Evolutionary conservation across 2,113 vertebrate genomes (phyloP).

Genomic region (Nothobranchius furzeri): DNA sequence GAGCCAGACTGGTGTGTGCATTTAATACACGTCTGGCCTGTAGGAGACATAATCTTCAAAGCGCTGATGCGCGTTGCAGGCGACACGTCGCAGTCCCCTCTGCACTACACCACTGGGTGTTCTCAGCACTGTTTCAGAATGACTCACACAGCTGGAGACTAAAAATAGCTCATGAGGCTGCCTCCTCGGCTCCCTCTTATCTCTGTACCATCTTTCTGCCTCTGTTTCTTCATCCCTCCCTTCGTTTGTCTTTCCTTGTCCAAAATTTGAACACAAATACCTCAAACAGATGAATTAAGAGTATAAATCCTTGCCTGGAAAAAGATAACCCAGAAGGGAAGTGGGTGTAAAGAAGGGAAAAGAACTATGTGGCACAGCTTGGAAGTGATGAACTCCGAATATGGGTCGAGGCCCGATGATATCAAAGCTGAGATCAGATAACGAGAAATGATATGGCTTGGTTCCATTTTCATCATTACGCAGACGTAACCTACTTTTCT

Average conservation of each 20-base stretch:
- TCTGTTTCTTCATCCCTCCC: slow-evolving; percentile 21
- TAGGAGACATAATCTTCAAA: slow-evolving; percentile 43
- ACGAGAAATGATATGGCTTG: slow-evolving; percentile 48
- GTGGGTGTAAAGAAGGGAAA: neutral
- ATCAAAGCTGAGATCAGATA: slow-evolving; percentile 62
- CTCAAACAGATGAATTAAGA: slow-evolving; percentile 56
- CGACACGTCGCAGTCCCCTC: slow-evolving; percentile 16
- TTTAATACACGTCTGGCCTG: slow-evolving; percentile 34
- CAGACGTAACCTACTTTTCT: slow-evolving; percentile 47
- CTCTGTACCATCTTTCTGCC: slow-evolving; percentile 27
- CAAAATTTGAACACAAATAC: slow-evolving; percentile 50
- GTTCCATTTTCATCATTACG: slow-evolving; percentile 46
- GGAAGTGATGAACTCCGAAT: slow-evolving; percentile 54
- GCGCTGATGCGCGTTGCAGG: slow-evolving; percentile 23
- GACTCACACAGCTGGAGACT: slow-evolving; percentile 75
- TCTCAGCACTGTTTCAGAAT: slow-evolving; percentile 56
- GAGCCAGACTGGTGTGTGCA: slow-evolving; percentile 39
- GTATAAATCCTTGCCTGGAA: slow-evolving; percentile 58
- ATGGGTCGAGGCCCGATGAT: slow-evolving; percentile 56
- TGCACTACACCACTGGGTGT: slow-evolving; percentile 32
- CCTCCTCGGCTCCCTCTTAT: slow-evolving; percentile 58
- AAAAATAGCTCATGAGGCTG: slow-evolving; percentile 70
- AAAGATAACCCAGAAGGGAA: neutral
- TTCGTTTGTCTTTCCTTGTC: slow-evolving; percentile 38
- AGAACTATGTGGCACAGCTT: slow-evolving; percentile 60